These are phyloP conservation scores for Anguilla anguilla DNA, from an alignment of 2,797 vertebrate species.

Conservation along the genomic window DNA sequence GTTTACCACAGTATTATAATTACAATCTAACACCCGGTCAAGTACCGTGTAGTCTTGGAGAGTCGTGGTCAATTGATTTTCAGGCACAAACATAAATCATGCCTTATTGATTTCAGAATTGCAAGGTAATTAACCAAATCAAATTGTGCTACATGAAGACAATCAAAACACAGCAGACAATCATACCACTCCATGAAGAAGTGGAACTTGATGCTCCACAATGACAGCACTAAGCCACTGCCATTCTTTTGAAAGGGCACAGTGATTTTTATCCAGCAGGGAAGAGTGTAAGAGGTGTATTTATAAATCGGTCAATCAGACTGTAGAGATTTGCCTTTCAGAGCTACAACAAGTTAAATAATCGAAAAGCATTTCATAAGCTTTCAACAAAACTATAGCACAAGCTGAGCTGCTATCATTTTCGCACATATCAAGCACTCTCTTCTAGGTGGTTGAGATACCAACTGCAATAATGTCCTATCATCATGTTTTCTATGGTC, in stretches of 20 bases:
- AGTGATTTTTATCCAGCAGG: not conserved
- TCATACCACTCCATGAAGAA: not conserved
- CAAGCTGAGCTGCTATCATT: not conserved
- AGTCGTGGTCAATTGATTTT: not conserved
- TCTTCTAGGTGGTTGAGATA: not conserved
- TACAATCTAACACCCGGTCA: not conserved
- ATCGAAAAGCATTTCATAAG: not conserved
- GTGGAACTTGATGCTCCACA: not conserved
- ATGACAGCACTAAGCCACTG: not conserved
- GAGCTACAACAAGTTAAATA: not conserved
- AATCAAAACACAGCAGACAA: not conserved
- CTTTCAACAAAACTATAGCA: not conserved
- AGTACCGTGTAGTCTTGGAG: not conserved
- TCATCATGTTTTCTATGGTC: not conserved
- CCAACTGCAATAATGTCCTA: not conserved
- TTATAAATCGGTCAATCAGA: not conserved
- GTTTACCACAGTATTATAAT: not conserved
- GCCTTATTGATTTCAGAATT: not conserved
- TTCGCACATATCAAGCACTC: not conserved
- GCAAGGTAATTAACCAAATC: not conserved
- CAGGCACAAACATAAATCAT: not conserved
- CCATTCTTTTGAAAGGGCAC: not conserved
- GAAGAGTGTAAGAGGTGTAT: not conserved
- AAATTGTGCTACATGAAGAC: not conserved
- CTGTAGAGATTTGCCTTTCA: not conserved